Conservation (phyloP, 1,140 invertebrate species). For the Papilio machaon region DNA sequence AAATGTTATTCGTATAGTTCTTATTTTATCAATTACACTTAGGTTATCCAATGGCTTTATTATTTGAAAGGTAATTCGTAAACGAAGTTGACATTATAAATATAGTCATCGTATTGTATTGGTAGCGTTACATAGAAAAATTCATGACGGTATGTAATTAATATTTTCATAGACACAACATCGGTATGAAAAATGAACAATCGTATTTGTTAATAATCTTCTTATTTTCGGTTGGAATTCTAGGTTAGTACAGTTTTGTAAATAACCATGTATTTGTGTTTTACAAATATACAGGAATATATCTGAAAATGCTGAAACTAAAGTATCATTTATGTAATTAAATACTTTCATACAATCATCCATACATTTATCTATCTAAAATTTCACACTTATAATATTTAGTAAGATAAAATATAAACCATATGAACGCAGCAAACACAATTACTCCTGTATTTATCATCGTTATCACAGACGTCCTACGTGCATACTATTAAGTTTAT, state of each 20-base stretch:
- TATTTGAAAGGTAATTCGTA: not conserved
- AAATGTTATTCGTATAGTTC: not conserved
- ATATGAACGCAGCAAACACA: not conserved
- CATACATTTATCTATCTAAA: too few relatives aligned
- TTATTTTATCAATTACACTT: not conserved
- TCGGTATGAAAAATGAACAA: not conserved
- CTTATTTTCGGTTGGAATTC: not conserved
- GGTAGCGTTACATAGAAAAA: not conserved
- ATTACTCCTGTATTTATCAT: conserved; percentile 11
- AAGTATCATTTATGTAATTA: too few relatives aligned
- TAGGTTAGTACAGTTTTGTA: not conserved
- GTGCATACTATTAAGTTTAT: conserved; percentile 19
- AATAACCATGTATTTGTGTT: not conserved
- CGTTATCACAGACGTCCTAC: not conserved
- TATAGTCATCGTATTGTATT: not conserved
- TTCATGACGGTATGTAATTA: not conserved
- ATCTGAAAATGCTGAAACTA: too few relatives aligned
- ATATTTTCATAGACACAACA: not conserved
- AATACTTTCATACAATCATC: too few relatives aligned
- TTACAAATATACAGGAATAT: not conserved
- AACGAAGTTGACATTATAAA: not conserved
- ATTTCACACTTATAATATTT: too few relatives aligned
- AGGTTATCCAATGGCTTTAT: not conserved
- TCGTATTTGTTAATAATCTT: not conserved
- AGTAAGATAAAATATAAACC: not conserved